Base-by-base conservation (phyloP, 2,113 vertebrate genomes). In the Siniperca knerii region DNA sequence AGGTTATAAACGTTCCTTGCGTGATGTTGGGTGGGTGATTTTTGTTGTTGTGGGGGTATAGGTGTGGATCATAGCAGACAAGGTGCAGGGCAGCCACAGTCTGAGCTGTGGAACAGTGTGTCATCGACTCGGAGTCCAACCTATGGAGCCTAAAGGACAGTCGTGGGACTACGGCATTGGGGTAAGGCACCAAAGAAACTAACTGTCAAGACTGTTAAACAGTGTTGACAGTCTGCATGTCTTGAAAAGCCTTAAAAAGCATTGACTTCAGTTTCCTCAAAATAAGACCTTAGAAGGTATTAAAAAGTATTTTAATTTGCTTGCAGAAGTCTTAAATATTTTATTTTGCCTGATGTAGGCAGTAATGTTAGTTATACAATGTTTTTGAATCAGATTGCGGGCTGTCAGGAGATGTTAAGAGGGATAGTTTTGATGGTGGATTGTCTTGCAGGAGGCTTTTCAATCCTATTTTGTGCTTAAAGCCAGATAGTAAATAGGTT, bases 41-140 rank as follows among this genome's bases (percentile, higher is more conserved):
- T 48, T 44, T 62, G 7, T 48, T 46, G 23, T 69, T 75, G 57
- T 25, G 23, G 23, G 50, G 9, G 44, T 82, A 64, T 58, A 99
- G 98, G 96, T 99, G 87, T 99, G 98, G 98, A 97, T 99, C 88
- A 97, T 99, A n/a, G 98, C 98, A 44, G 96, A 98, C 93, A 99
- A 98, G 83, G 98, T 99, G 18, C 98, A 99, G 90, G 98, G 98
- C 65, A 99, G 97, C 81, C 98, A 96, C 60, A 95, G 98, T 77
- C 91, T 99, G 94, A 99, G 98, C 94, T 97, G 96, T 37, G 98
- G 98, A 6, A 99, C 98, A 0, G 97, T 99, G 66, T 99, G 98
- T 70, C 98, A 95, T 55, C 96, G 98, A 3, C 94, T 95, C 0
- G 98, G 97, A 0, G 96, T 99, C 57, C 97, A 96, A 60, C 97